Base-by-base conservation (phyloP, 2,113 vertebrate genomes). In the Erythrolamprus reginae region DNA sequence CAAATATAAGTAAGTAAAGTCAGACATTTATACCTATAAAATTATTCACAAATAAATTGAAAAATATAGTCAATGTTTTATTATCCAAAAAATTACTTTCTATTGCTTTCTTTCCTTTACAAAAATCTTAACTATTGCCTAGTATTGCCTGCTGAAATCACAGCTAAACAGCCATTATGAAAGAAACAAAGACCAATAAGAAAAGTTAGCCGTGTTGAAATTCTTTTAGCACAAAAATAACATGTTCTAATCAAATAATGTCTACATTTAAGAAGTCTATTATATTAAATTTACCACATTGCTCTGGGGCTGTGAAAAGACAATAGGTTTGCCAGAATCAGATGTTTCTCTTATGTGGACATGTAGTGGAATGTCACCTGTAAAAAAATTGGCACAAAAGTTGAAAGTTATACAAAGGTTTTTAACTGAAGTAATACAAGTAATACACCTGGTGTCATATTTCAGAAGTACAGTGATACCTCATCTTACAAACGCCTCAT, bases 331-430 rank as follows among this genome's bases (percentile, higher is more conserved):
- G 48, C 99, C 99, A 52, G 89, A 94, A 96, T 99, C 99, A 52
- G 98, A 99, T 0, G 94, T 97, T 96, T 99, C 98, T 93, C 98
- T 97, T 97, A 99, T 99, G 92, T 96, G 98, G 8, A 99, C 92
- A 86, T 99, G 98, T 23, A 99, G 97, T 38, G 99, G 99, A 94
- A 99, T 55, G n/a, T 99, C 98, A 92, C 99, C 99, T 99, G 93
- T 24, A 21, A 93, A 0, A 83, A 77, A 94, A 91, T 83, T 91
- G 12, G 84, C 0, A 26, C 92, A 56, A 95, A 89, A 48, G 91
- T 2, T 1, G 10, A 93, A 3, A 83, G 90, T 47, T 84, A 92
- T 51, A 90, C 82, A 91, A 0, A 85, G 23, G 3, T 23, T 58
- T 87, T 92, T 93, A 89, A 89, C 38, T 92, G 92, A 93, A 92